Base-by-base conservation (phyloP, 2,797 vertebrate genomes). In the Hippocampus kuda region DNA sequence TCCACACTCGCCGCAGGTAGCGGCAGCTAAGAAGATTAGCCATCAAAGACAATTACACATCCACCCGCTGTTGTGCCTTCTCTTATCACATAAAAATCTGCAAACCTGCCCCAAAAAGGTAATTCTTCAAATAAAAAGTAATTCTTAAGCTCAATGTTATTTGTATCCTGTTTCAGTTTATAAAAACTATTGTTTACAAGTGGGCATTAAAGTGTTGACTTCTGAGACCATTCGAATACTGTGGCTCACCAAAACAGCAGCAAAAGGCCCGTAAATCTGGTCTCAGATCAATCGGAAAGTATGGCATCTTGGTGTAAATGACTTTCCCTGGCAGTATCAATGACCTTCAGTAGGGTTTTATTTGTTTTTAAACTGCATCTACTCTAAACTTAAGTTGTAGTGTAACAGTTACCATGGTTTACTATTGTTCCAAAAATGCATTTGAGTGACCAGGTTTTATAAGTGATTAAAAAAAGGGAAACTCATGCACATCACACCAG, bases 21-120 rank as follows among this genome's bases (percentile, higher is more conserved):
- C 56, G 5, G 34, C 22, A 1, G 44, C 57, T 69, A 61, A 61
- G 44, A 27, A 61, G 56, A 69, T 69, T 69, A 62, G 24, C 27
- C 30, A 49, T 51, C 38, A 62, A 62, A 69, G 57, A 69, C 30
- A 48, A 13, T 34, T 13, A 44, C 38, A 57, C 30, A 22, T 16
- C 64, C 10, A 61, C 27, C 56, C 5, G 38, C 59, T 20, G 30
- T 34, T 38, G 44, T 46, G 34, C 34, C 34, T 38, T 38, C 34
- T 38, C 34, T 38, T 38, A 7, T 38, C 34, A 38, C 34, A 38
- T 38, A 38, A 8, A 38, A 38, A 38, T 7, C 34, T 38, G 34
- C 34, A 38, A 38, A 38, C 34, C 7, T 38, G 34, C 6, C 34
- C 34, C 6, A 38, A 38, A 38, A 38, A 38, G 12, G 22, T n/a